Evolutionary conservation across 2,797 vertebrate genomes (phyloP), one percentile per base, ranked within the genome.

Genomic region (Rachycentron canadum): DNA sequence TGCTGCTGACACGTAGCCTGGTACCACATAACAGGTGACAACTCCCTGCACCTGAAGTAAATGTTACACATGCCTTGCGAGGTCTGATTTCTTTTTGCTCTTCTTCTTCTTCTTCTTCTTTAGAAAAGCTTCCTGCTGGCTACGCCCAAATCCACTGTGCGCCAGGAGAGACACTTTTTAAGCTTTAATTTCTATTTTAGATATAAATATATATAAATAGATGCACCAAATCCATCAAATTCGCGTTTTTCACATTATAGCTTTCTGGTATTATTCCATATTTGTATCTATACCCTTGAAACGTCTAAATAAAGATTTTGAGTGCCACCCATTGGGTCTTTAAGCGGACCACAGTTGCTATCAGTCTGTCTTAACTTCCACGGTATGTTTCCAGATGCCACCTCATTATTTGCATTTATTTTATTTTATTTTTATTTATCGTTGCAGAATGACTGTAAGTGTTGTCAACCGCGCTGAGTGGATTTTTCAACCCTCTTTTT

Each of bases 361-460:
- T 63, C 85, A 82, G 85, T 84, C 86, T 86, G 82, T 88, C 83
- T 84, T 81, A 85, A 83, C 72, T 79, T 68, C 65, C 62, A 13
- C 72, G 76, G 55, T 89, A 90, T 89, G 80, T 86, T 89, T 89
- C 61, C 43, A 87, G 67, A 89, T 85, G 84, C 78, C 81, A 79
- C 59, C 83, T 92, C 88, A 88, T 94, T 93, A 92, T 93, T 93
- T 87, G 85, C 90, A 92, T 90, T 91, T 92, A 87, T 83, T 83
- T 78, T 74, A 36, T 36, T n/a, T 36, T 36, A 36, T 36, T 36
- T 36, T 1, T 36, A 7, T 71, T 79, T 83, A 82, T 81, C 21
- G 2, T 63, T 79, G 75, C 83, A 87, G 85, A 69, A 69, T 90
- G 89, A 91, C 84, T 78, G 82, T 92, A 91, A 91, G 89, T 88